A percentile compares a stretch with the other conserved stretches of the same genome.
phyloP scores from a whole-genome alignment of 2,113 vertebrate genomes.

The Thryonomys swinderianus region DNA sequence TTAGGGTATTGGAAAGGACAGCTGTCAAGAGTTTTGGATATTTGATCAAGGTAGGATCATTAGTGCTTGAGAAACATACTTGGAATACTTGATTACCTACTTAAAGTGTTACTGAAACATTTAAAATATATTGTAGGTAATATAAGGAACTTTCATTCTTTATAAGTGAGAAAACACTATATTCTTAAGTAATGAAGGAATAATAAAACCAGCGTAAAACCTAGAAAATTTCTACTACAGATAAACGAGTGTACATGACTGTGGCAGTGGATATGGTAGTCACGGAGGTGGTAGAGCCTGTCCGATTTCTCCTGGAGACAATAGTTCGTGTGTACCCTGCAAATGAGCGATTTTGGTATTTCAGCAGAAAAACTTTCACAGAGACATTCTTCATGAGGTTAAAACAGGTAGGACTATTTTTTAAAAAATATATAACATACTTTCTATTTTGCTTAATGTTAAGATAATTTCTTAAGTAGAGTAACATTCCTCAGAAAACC shows the following conservation, averaged over 20 bases:
- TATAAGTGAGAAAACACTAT: neutral
- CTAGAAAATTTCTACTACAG: conserved; percentile 83
- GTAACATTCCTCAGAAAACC: neutral
- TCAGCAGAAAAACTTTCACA: conserved; percentile 97
- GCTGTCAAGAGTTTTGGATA: neutral
- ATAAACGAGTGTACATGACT: conserved; percentile 96
- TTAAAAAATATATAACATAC: neutral
- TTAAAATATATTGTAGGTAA: neutral
- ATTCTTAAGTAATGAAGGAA: conserved; percentile 45
- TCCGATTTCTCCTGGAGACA: conserved; percentile 95
- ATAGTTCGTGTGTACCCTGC: conserved; percentile 95
- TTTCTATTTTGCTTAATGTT: neutral
- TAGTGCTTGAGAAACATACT: neutral
- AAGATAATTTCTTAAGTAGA: conserved; percentile 26
- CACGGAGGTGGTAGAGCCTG: conserved; percentile 96
- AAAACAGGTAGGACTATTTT: conserved; percentile 90
- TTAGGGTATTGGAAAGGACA: neutral
- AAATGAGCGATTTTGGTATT: conserved; percentile 99
- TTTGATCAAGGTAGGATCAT: neutral
- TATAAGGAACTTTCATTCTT: neutral
- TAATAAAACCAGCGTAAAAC: conserved; percentile 25
- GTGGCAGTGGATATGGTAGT: conserved; percentile 98
- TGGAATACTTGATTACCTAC: neutral
- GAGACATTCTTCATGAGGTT: conserved; percentile 97
- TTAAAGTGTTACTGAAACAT: neutral